Evolutionary conservation across 2,888 invertebrate genomes (phyloP).

Genomic region (Dascillus cervinus): DNA sequence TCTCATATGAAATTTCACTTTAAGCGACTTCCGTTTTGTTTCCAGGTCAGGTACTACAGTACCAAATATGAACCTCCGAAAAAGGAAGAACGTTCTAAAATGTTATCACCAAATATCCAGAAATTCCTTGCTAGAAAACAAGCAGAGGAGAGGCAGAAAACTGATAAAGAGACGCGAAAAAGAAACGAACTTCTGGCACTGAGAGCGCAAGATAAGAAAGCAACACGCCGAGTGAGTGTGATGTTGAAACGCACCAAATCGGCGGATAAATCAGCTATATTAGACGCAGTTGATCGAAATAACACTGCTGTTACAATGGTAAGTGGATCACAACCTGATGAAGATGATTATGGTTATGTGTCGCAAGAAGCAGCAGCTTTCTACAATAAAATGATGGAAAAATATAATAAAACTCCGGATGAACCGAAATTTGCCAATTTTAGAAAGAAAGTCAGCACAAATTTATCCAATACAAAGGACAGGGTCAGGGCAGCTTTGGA

Average conservation of each 20-base stretch:
- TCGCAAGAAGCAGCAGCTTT: slow-evolving; percentile 75
- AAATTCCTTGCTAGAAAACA: slow-evolving; percentile 77
- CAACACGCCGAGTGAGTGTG: slow-evolving; percentile 38
- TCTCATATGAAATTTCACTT: not conserved
- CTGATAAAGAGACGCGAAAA: slow-evolving; percentile 55
- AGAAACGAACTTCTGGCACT: slow-evolving; percentile 57
- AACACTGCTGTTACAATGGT: slow-evolving; percentile 68
- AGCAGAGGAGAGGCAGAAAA: slow-evolving; percentile 64
- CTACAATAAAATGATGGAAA: slow-evolving; percentile 79
- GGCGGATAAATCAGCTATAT: slow-evolving; percentile 78
- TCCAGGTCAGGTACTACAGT: slow-evolving; percentile 58
- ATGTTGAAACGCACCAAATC: slow-evolving; percentile 79
- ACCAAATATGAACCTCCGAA: slow-evolving; percentile 77
- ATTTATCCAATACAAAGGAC: slow-evolving; percentile 58
- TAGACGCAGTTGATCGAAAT: slow-evolving; percentile 70
- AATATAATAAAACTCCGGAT: slow-evolving; percentile 65
- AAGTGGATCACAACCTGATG: slow-evolving; percentile 74
- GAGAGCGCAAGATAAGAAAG: slow-evolving; percentile 45
- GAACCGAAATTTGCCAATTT: slow-evolving; percentile 60
- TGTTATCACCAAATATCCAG: slow-evolving; percentile 70
- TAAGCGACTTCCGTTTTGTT: slow-evolving; percentile 3
- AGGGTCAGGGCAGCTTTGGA: slow-evolving; percentile 69
- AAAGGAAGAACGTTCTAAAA: slow-evolving; percentile 60
- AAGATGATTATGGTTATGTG: slow-evolving; percentile 87
- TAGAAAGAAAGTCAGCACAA: slow-evolving; percentile 45